phyloP scores from a whole-genome alignment of 2,797 vertebrate genomes.

The Catostomus latipinnis region DNA sequence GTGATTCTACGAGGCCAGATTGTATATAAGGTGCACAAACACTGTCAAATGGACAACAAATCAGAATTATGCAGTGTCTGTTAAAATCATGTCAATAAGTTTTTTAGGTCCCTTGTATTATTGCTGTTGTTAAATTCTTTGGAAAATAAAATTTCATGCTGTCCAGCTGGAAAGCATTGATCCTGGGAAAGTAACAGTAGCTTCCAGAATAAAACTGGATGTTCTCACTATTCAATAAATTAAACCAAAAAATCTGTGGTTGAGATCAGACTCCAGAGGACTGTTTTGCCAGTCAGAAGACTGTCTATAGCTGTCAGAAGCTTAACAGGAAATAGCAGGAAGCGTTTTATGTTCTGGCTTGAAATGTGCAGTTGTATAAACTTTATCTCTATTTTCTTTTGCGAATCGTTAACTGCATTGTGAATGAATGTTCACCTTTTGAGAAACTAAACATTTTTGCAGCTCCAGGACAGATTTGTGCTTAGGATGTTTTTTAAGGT shows the following conservation, averaged over 20 bases:
- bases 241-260: background rate
- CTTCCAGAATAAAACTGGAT: background rate
- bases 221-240: background rate
- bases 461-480: too few relatives aligned
- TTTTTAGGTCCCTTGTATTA: background rate
- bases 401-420: background rate
- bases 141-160: background rate
- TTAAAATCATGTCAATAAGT: too few relatives aligned
- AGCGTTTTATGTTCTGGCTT: background rate
- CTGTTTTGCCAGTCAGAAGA: background rate
- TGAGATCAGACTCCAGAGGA: background rate
- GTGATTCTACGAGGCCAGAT: too few relatives aligned
- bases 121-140: too few relatives aligned
- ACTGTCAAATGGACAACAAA: too few relatives aligned
- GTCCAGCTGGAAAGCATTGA: background rate
- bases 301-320: background rate
- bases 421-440: background rate
- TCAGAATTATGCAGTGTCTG: too few relatives aligned
- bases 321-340: background rate
- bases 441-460: background rate
- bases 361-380: background rate
- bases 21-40: too few relatives aligned
- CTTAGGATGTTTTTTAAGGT: too few relatives aligned
- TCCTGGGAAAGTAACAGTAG: too few relatives aligned
- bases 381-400: background rate